Percentiles rank a stretch among this genome's conserved stretches.
Conservation (phyloP, 1,140 invertebrate genomes). For the Trigoniulus corallinus region DNA sequence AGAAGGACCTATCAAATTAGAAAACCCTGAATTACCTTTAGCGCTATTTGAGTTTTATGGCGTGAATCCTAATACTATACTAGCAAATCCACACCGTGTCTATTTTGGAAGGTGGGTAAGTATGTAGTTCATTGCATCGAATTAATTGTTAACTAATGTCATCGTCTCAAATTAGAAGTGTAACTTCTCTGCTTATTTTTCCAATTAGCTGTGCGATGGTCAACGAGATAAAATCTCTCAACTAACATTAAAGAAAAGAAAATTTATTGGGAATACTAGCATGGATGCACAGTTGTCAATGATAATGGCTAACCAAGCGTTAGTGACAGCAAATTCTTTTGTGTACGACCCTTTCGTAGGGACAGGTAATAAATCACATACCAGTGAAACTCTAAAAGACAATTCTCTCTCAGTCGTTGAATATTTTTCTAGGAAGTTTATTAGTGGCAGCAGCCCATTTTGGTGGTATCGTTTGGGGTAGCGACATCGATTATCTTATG, state of each 20-base stretch:
- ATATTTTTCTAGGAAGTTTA: slow-evolving; percentile 44
- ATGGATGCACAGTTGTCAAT: slow-evolving; percentile 89
- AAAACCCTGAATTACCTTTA: slow-evolving; percentile 59
- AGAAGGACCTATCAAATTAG: slow-evolving; percentile 59
- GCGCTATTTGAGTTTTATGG: slow-evolving; percentile 80
- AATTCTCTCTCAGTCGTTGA: not conserved
- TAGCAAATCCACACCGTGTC: slow-evolving; percentile 48
- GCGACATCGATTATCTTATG: slow-evolving; percentile 87
- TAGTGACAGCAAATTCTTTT: slow-evolving; percentile 50
- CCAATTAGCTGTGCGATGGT: slow-evolving; percentile 48
- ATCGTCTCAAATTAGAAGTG: not conserved
- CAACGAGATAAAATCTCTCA: slow-evolving; percentile 57
- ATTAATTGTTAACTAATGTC: too few relatives aligned
- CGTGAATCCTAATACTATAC: slow-evolving; percentile 42
- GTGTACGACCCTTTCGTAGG: slow-evolving; percentile 92
- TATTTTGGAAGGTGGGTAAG: slow-evolving; percentile 78
- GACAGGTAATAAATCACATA: slow-evolving; percentile 37
- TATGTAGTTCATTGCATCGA: too few relatives aligned
- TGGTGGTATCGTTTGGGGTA: slow-evolving; percentile 74
- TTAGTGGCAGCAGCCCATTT: slow-evolving; percentile 77
- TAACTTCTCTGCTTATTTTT: not conserved
- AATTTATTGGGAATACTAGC: slow-evolving; percentile 92
- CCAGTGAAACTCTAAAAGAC: not conserved
- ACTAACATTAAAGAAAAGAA: slow-evolving; percentile 68
- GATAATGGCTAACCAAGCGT: slow-evolving; percentile 84